Base-by-base conservation (phyloP, 2,797 vertebrate species). In the Oreochromis mossambicus region DNA sequence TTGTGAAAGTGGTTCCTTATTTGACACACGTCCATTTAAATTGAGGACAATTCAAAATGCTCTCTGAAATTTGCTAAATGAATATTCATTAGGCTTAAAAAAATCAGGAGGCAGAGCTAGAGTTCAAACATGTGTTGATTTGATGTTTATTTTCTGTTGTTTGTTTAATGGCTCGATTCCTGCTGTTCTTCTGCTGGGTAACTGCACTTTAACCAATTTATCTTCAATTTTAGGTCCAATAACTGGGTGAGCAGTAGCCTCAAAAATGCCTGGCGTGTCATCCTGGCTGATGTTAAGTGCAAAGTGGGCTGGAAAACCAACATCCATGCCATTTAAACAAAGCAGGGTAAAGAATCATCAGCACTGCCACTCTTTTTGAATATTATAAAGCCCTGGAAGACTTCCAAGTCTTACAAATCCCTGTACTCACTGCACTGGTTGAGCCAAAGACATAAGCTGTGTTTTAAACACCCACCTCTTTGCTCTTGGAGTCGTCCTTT, bases 381-480 rank as follows among this genome's bases (percentile, higher is more conserved):
- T 32, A 50, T 32, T 75, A 34, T 13, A 51, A 32, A 51, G 7
- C 7, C 46, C 43, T 34, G 70, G 46, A 75, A 75, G 26, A 32
- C 43, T 4, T 75, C 26, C 17, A 32, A 11, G 3, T 3, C 29
- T 75, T 75, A 75, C 26, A 6, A 14, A 75, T 75, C 26, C 26
- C 46, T 51, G 46, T n/a, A n/a, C 15, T 32, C 11, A 8, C 24
- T 75, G 26, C 26, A 32, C 68, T 32, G 68, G 26, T 29, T 75
- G 68, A 75, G 70, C 46, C 68, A 73, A 48, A 48, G 68, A 73
- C 26, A 48, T 5, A 6, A 46, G 41, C 21, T 61, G 7, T 26
- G 3, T 56, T 68, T 81, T 11, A 77, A 63, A 63, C 80, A 95
- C 94, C 87, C 92, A 95, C 95, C 95, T 94, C 91, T 92, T 93